Evolutionary conservation across 2,888 invertebrate species (phyloP), one percentile per base, ranked within the genome.

Genomic region (Eilema sororculum): DNA sequence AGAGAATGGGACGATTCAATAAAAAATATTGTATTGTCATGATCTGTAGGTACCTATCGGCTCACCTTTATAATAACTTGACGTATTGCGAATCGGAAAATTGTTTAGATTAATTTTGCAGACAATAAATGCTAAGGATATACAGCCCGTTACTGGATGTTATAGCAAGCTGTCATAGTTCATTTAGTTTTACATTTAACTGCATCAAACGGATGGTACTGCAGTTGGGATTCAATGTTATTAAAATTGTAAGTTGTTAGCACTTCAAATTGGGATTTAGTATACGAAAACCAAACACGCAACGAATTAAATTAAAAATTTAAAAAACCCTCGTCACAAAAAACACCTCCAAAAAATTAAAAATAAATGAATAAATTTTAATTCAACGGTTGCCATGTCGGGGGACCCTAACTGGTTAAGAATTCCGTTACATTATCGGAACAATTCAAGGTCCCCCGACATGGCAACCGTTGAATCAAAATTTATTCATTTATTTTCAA

Each of bases 151-250:
- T 41, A 22, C 59, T 66, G 61, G 70, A 71, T 77, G 63, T 28
- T 68, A 70, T 70, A 65, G 60, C 30, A 16, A 67, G 37, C 60
- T 59, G 46, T 37, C 59, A 70, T 60, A 65, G 22, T 58, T 69
- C 57, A 30, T 16, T 56, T 69, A 33, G 57, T 46, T 46, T 68
- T 59, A 69, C 63, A 76, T 74, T 78, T 67, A 68, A 65, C n/a
- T 75, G 33, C 52, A 65, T 10, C 52, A 57, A 67, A 79, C 63
- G 63, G 10, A 46, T 37, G 24, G 20, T 67, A 46, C 30, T 65
- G 52, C 56, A 57, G 13, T 61, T 62, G 16, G 65, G 61, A 57
- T n/a, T 30, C 2, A 57, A 22, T 30, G 16, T 16, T 41, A 16
- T 37, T 33, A n/a, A 16, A 33, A 61, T 57, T 52, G 46, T 5